Base-by-base conservation (phyloP, 2,113 vertebrate genomes). In the Mystacornis crossleyi region DNA sequence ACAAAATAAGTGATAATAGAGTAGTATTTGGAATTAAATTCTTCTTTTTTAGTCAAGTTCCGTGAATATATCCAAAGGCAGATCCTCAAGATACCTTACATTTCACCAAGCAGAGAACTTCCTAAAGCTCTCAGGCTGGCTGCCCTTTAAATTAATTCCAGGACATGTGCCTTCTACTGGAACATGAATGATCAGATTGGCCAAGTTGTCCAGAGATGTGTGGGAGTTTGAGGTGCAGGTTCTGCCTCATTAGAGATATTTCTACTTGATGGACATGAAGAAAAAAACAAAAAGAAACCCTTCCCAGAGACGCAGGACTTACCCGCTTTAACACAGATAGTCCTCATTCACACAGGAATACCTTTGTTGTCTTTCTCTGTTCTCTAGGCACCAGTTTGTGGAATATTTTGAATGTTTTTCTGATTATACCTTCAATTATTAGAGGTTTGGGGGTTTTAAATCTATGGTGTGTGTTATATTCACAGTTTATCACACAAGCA, bases 401-500 rank as follows among this genome's bases (percentile, higher is more conserved):
- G 34, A 64, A 54, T 2, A 57, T 40, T 85, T 55, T 80, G 16
- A 75, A 61, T 19, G 1, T 17, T 86, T 47, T 48, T 54, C 28
- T 54, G 14, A 64, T 62, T 47, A 54, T 40, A 24, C 1, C 3
- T 81, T 73, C 9, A 23, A 11, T 21, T 64, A 11, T 50, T 54
- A 50, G 31, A 24, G 9, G 4, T 36, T 72, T 48, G 2, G 3
- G 3, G 18, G 12, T 34, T 33, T 81, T 54, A 1, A 26, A 51
- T 53, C 9, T 55, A 1, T 34, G 8, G 1, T 74, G 0, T 36
- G 10, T 33, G 2, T 1, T 36, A 57, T 58, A 47, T 8, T n/a
- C 31, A 65, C 20, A 65, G 15, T 12, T 43, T 64, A 72, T 18
- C 47, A 58, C 12, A 42, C 10, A 80, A 55, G 14, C 14, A 85